Evolutionary conservation across 2,797 vertebrate genomes (phyloP).

Genomic region (Rhynchonycteris naso): DNA sequence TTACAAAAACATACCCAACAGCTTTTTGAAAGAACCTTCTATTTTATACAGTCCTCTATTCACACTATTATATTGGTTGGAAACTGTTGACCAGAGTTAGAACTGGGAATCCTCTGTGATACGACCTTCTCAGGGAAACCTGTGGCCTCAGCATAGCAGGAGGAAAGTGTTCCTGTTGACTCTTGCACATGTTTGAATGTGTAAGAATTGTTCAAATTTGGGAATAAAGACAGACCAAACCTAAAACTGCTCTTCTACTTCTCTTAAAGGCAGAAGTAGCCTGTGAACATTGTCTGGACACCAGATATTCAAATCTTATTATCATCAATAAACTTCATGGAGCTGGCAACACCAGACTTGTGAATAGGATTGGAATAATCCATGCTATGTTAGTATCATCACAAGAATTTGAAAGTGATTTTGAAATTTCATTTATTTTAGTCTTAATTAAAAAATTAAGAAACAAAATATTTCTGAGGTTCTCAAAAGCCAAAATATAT

Average conservation of each 20-base stretch:
- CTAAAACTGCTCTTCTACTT: slow-evolving; percentile 37
- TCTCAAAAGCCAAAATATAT: slow-evolving; percentile 17
- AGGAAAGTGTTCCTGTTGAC: slow-evolving; percentile 56
- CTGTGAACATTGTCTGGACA: slow-evolving; percentile 38
- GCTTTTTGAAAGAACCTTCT: slow-evolving; percentile 79
- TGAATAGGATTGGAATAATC: not conserved
- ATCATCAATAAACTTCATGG: not conserved
- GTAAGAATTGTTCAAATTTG: slow-evolving; percentile 61
- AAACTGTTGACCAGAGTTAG: slow-evolving; percentile 76
- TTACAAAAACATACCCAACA: slow-evolving; percentile 35
- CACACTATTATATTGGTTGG: slow-evolving; percentile 60
- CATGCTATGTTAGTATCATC: not conserved
- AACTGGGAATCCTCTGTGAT: slow-evolving; percentile 79
- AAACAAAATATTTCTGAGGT: not conserved
- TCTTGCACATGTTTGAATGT: slow-evolving; percentile 61
- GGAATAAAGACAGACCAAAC: slow-evolving; percentile 46
- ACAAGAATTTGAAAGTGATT: not conserved
- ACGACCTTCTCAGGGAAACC: slow-evolving; percentile 84
- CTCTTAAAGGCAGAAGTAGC: slow-evolving; percentile 43
- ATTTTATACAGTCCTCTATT: slow-evolving; percentile 61
- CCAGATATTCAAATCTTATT: slow-evolving; percentile 12
- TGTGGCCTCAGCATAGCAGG: slow-evolving; percentile 68
- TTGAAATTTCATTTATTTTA: not conserved
- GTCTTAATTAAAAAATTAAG: slow-evolving; percentile 31
- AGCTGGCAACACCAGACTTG: not conserved